These are phyloP conservation scores for Sarcophaga peregrina DNA, from an alignment of 1,140 invertebrate genomes.

Conservation along the genomic window DNA sequence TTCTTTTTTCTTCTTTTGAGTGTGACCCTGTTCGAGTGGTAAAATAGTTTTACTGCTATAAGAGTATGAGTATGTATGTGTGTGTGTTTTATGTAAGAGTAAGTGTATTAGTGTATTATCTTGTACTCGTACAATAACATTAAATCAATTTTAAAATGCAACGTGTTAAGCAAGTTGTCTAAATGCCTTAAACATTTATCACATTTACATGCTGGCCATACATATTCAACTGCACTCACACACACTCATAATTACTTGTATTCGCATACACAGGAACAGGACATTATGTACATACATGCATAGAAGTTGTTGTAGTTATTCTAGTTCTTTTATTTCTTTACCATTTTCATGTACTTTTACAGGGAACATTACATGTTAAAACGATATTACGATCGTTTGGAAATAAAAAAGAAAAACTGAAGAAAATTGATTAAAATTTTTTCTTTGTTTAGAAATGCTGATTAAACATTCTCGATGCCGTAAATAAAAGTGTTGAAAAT, in stretches of 20 bases:
- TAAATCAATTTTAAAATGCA: slow-evolving; percentile 19
- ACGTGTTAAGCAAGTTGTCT: slow-evolving; percentile 21
- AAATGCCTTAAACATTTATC: slow-evolving; percentile 27
- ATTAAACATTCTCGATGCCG: not conserved
- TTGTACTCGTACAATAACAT: slow-evolving; percentile 15
- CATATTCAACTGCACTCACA: not conserved
- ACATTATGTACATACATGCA: not conserved
- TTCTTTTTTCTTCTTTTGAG: too few relatives aligned
- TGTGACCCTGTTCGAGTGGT: not conserved
- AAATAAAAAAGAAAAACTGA: not conserved
- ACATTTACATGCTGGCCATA: slow-evolving; percentile 10
- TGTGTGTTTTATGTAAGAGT: not conserved
- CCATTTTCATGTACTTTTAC: not conserved
- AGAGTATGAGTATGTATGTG: not conserved
- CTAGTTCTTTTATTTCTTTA: not conserved
- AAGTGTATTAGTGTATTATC: not conserved
- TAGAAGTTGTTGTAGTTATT: not conserved
- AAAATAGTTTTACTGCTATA: not conserved
- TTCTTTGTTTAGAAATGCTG: not conserved
- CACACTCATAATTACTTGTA: not conserved
- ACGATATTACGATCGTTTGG: not conserved
- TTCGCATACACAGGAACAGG: not conserved
- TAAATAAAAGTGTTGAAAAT: not conserved
- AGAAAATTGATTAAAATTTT: slow-evolving; percentile 6
- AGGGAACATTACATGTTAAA: not conserved